Evolutionary conservation across 1,140 invertebrate genomes (phyloP), one percentile per base, ranked within the genome.

Genomic region (Lycorma delicatula): DNA sequence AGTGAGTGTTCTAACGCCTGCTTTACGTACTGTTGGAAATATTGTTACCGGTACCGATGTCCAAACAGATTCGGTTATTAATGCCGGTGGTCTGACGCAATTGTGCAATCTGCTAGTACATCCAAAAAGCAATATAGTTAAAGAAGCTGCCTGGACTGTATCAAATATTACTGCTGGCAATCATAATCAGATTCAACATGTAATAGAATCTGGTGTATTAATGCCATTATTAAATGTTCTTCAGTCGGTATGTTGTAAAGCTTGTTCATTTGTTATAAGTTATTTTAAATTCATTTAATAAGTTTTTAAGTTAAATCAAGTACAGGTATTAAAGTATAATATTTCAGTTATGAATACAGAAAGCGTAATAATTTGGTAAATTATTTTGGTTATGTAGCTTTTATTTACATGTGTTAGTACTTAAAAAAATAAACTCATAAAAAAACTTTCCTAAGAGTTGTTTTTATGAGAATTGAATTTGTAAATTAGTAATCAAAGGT

Each of bases 41-140:
- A 91, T 92, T 73, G 87, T 91, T 3, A 91, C 89, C 11, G 89
- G 89, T 3, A 87, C 79, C 63, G 89, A 93, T 72, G 54, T 69
- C 51, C 82, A 98, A 81, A 99, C 97, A 12, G 93, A 99, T 71
- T 75, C 83, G 11, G 92, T 98, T 6, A 81, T 99, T 20, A 75
- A 84, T 50, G 82, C 83, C 50, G 89, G 87, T 11, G 91, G 84
- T 54, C 75, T 98, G 5, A 74, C 78, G 4, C 75, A 85, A 61
- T 79, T 97, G 51, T 77, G 78, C 5, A 68, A 73, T 9, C 77
- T 99, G 9, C 74, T 99, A 13, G 74, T 80, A 36, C 89, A 93
- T 68, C 70, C 70, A 4, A 89, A 89, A 61, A 72, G 80, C 27
- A 86, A 85, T 66, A 83, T 93, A 61, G 87, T 92, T 23, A 86